phyloP scores from a whole-genome alignment of 2,797 vertebrate genomes.

The Pseudocheirus occidentalis region DNA sequence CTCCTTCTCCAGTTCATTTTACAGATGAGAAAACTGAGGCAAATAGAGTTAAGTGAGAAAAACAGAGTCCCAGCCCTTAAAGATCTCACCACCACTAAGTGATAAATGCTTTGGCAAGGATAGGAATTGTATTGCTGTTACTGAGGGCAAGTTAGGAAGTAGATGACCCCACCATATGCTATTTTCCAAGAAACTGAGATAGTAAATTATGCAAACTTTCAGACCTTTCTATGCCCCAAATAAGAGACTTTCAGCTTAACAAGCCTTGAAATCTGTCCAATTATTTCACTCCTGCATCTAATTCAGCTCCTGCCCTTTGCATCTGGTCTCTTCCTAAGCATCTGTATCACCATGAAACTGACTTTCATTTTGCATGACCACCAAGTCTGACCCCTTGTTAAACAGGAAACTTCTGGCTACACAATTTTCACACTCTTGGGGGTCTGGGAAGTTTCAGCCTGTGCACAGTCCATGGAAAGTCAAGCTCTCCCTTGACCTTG shows the following conservation, averaged over 20 bases:
- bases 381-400: neutral
- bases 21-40: neutral
- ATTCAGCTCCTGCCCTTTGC: neutral
- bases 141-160: neutral
- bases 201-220: neutral
- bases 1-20: neutral
- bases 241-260: neutral
- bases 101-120: neutral
- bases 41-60: neutral
- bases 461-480: neutral
- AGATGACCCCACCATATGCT: neutral
- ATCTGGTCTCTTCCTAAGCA: neutral
- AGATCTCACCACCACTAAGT: neutral
- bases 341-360: neutral
- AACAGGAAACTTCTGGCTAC: neutral
- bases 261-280: neutral
- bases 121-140: neutral
- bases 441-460: neutral
- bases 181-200: neutral
- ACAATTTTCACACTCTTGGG: neutral
- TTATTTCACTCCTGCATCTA: neutral
- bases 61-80: neutral
- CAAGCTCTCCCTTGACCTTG: neutral
- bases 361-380: neutral
- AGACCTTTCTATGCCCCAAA: neutral